Evolutionary conservation across 2,797 vertebrate genomes (phyloP), one percentile per base, ranked within the genome.

Genomic region (Cetoscarus ocellatus): DNA sequence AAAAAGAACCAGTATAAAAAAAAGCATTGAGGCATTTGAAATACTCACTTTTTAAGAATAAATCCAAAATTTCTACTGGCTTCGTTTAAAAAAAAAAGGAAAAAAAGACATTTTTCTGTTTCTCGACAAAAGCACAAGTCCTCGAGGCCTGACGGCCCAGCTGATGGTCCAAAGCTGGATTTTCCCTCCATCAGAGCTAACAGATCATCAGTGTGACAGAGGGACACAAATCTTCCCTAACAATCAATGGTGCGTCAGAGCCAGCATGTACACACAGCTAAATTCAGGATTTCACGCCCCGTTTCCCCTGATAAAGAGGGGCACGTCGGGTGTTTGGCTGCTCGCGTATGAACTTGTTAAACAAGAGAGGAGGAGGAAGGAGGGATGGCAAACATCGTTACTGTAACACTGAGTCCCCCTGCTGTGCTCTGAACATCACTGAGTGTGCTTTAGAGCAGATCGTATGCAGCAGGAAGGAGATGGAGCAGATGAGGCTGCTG

Each of bases 191-290:
- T 82, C 75, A 81, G 74, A 89, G 79, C 72, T 62, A n/a, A 44
- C 66, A 61, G 55, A 74, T 82, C 75, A 80, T 82, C 59, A 63
- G 60, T 71, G 68, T 77, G 79, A 84, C 73, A 77, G 66, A 43
- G 75, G 44, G 55, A 76, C 75, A 62, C 62, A 75, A 77, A 86
- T 85, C 80, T 85, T 78, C 74, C 81, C 67, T 17, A 86, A 72
- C 81, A 77, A 84, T 88, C 82, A 75, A 19, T 34, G 66, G 56
- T 59, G 70, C 58, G 62, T 67, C 56, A 48, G 61, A 74, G 73
- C 74, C 61, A 35, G 68, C 75, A 52, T 57, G 27, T 47, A 40
- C 70, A 62, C 70, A 68, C 45, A 66, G 58, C 53, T 49, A 73
- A 67, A 85, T 65, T 69, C 48, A 1, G 77, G 58, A 75, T 86